These are phyloP conservation scores for Dicranocentrus wangi DNA, from an alignment of 2,888 invertebrate species.

Conservation along the genomic window DNA sequence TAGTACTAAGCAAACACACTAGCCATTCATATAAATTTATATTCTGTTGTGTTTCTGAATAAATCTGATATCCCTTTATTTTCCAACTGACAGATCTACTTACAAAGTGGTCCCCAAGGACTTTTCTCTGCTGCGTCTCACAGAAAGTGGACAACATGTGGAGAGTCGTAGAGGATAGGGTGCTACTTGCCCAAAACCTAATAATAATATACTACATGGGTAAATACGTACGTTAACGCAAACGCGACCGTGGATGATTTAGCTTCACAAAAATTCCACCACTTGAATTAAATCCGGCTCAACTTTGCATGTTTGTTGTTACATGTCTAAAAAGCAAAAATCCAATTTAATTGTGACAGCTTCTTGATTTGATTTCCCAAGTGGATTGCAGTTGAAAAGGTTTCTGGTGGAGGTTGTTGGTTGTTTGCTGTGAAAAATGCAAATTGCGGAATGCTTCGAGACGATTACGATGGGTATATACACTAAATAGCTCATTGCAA, in stretches of 20 bases:
- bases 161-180: too few species aligned
- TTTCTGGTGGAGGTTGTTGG: not conserved
- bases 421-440: not conserved
- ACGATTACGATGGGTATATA: not conserved
- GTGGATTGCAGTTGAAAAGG: conserved; percentile 12
- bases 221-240: too few species aligned
- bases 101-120: conserved; percentile 35
- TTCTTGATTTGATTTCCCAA: conserved; percentile 35
- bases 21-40: not conserved
- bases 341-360: conserved; percentile 42
- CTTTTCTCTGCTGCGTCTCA: conserved; percentile 1
- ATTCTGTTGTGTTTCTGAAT: conserved; percentile 3
- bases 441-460: not conserved
- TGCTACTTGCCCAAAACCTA: too few species aligned
- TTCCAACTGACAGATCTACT: conserved; percentile 32
- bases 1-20: conserved; percentile 7
- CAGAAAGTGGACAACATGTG: too few species aligned
- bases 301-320: not conserved
- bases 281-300: not conserved
- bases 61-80: conserved; percentile 49
- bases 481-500: not conserved
- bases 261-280: too few species aligned
- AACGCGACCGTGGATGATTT: too few species aligned
- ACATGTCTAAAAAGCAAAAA: conserved; percentile 12
- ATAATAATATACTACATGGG: too few species aligned